Base-by-base conservation (phyloP, 2,113 vertebrate genomes). In the Xyrauchen texanus region DNA sequence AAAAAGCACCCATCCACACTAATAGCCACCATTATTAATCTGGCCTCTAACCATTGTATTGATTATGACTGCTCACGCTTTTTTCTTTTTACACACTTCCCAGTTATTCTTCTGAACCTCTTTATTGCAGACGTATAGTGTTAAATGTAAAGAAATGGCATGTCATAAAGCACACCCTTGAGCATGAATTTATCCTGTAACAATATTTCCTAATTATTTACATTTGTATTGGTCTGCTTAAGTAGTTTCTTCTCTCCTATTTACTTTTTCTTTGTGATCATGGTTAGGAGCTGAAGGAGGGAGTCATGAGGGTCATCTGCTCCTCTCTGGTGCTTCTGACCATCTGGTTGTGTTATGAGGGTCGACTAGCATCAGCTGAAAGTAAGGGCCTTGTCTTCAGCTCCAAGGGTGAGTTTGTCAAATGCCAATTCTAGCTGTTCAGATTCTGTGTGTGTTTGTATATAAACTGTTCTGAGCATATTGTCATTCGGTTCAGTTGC, bases 251-350 rank as follows among this genome's bases (percentile, higher is more conserved):
- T 68, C 9, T 70, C 21, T 45, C 9, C 57, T 53, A 16, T 72
- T 49, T 58, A 16, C 71, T 85, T 57, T 55, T 61, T 55, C 34
- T 83, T 65, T 46, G 21, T 34, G 21, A 34, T 34, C 21, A 71
- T 84, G 90, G 89, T 79, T 86, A 85, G 86, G 83, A 86, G 85
- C 75, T 58, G 55, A 86, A 81, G 82, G 86, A 78, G 80, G 83
- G 76, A 80, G 90, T 80, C 88, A 94, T 94, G 93, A 88, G 89
- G 90, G 82, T 89, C 64, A 66, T 91, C 78, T 85, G 84, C 82
- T 89, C 70, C 83, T 85, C 84, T 69, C 80, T 94, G 87, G 85
- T 87, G 70, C 86, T 91, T 81, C 76, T 93, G 88, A 78, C 83
- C 63, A 81, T 92, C 83, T 78, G 82, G 83, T 83, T 89, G 0